Conservation (phyloP, 2,797 vertebrate genomes). For the Sphenodon punctatus region DNA sequence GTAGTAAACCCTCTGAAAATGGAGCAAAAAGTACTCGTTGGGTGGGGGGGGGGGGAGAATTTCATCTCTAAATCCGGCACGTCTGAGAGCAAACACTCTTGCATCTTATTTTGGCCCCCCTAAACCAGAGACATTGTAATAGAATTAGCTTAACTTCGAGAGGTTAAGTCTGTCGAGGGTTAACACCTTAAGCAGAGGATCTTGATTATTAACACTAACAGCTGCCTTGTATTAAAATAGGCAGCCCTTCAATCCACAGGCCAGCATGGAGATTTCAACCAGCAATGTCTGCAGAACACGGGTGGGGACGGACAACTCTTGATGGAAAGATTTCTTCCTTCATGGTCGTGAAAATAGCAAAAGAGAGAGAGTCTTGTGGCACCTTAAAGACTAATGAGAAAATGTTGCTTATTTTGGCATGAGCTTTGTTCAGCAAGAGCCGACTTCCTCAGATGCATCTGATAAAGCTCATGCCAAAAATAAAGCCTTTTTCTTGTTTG, state of each 20-base stretch:
- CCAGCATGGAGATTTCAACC: not conserved
- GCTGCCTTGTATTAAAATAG: not conserved
- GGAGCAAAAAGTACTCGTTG: not conserved
- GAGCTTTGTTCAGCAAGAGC: too few relatives aligned
- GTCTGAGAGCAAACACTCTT: not conserved
- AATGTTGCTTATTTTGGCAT: too few relatives aligned
- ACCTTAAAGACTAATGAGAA: too few relatives aligned
- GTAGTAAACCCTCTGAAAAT: constrained; percentile 92
- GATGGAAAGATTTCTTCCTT: not conserved
- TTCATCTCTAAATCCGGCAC: not conserved
- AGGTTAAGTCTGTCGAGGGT: not conserved
- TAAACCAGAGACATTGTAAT: not conserved
- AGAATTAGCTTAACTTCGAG: not conserved
- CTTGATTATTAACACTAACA: not conserved
- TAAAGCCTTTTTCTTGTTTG: too few relatives aligned
- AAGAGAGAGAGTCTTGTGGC: too few relatives aligned
- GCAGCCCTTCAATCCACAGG: not conserved
- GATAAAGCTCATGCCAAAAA: too few relatives aligned
- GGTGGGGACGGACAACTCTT: too few relatives aligned
- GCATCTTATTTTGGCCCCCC: not conserved
- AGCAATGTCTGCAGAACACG: not conserved
- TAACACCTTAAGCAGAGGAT: not conserved
- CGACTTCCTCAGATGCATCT: too few relatives aligned
- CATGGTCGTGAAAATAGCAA: not conserved
- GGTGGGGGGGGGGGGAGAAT: not conserved